A percentile compares a stretch with the other conserved stretches of the same genome.
These are phyloP conservation scores for Nemopilema nomurai DNA, from an alignment of 30 jellyfish, hydroid and myxozoan genomes.

Conservation along the genomic window DNA sequence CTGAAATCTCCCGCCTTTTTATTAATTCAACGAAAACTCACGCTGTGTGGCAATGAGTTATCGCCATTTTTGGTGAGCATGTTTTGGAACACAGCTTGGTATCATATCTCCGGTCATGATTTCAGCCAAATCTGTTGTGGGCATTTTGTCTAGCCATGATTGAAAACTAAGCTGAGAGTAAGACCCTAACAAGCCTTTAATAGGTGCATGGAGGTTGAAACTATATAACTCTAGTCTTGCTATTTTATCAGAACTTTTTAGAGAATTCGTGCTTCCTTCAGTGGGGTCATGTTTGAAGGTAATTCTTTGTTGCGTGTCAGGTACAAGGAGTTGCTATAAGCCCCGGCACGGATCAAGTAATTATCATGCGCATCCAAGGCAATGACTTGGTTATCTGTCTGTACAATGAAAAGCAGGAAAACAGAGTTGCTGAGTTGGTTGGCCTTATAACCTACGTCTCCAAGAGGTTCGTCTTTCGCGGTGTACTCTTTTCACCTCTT, in stretches of 20 bases:
- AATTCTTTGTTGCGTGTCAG: conserved; percentile 26
- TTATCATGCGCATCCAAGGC: conserved; percentile 73
- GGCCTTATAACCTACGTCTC: conserved; percentile 62
- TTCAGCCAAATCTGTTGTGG: too few species aligned
- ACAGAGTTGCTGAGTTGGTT: conserved; percentile 87
- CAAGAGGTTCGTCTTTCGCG: conserved; percentile 67
- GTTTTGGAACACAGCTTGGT: too few species aligned
- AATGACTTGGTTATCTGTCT: conserved; percentile 87
- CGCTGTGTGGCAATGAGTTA: too few species aligned
- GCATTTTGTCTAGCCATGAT: too few species aligned
- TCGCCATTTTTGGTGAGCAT: too few species aligned
- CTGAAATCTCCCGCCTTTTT: too few species aligned
- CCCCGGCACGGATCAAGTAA: conserved; percentile 77
- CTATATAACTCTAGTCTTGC: background rate
- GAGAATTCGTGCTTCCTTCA: background rate
- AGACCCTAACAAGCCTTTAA: too few species aligned
- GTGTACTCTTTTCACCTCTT: too few species aligned
- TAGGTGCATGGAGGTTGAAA: too few species aligned
- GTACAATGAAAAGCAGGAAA: conserved; percentile 82
- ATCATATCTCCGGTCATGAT: too few species aligned
- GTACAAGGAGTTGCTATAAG: conserved; percentile 86
- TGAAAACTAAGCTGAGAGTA: too few species aligned
- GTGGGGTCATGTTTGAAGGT: background rate
- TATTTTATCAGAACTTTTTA: background rate
- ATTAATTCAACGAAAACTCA: too few species aligned